Base-by-base conservation (phyloP, 1,140 invertebrate species). In the Acarapis woodi region DNA sequence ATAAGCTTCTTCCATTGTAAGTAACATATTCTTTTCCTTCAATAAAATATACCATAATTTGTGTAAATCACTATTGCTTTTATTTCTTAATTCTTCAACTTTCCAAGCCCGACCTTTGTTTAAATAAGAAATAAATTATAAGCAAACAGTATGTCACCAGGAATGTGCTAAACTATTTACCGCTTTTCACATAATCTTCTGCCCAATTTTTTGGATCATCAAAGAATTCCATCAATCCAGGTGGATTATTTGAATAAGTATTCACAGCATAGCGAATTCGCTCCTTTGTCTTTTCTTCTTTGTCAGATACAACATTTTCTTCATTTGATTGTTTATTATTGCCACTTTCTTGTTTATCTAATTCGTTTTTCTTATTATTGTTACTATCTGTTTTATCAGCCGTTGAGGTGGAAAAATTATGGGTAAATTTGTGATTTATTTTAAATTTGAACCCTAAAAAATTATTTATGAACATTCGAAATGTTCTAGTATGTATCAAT, bases 11-110 rank as follows among this genome's bases (percentile, higher is more conserved):
- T 93, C 73, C 87, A 96, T 90, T 14, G 90, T 96, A 32, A 87
- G 53, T 4, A 99, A 58, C 83, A 94, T 90, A 53, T 99, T 99
- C 39, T 68, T 60, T 59, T 97, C 90, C 60, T 96, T 99, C 18
- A 94, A 55, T 37, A 97, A 59, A 19, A 97, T 64, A 61, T 70
- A 93, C 90, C 90, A 99, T 38, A 97, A 58, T 63, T 97, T 93
- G 49, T 99, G 90, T 31, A 97, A 64, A 60, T 99, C 90, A 33
- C 68, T 61, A 55, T 93, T 97, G 35, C 78, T 87, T 59, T 94
- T 96, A 23, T 93, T 66, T 49, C 88, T 62, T 20, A 97, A 56
- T 57, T 97, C 90, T 48, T 90, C 83, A 30, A 62, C 54, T 43
- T 57, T 71, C 88, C 88, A 97, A 1, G 74, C 63, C 49, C 88